These are phyloP conservation scores for Liparis tanakae DNA, from an alignment of 2,797 vertebrate genomes.

Conservation along the genomic window DNA sequence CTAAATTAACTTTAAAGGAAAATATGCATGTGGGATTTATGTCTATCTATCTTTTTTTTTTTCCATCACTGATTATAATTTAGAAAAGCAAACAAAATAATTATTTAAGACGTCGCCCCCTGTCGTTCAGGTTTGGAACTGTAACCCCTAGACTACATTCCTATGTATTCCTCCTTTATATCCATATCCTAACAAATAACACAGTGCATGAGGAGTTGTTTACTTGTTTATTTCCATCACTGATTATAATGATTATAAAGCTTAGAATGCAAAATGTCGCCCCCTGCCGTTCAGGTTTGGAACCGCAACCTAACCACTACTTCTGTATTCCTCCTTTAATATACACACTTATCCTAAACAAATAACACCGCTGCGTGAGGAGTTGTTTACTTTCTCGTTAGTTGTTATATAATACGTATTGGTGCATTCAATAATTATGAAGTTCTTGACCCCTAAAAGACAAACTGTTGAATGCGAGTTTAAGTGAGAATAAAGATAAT, in stretches of 20 bases:
- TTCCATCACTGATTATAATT: background rate
- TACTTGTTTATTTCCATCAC: too few species aligned
- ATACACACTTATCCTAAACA: background rate
- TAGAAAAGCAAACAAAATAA: background rate
- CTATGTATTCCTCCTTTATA: too few species aligned
- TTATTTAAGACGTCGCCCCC: too few species aligned
- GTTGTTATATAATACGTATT: background rate
- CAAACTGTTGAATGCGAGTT: background rate
- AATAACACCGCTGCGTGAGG: background rate
- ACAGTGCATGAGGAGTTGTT: too few species aligned
- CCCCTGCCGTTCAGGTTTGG: slow-evolving; percentile 18
- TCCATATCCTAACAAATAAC: too few species aligned
- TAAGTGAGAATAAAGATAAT: background rate
- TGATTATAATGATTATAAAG: too few species aligned
- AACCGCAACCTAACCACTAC: background rate
- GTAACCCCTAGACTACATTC: too few species aligned
- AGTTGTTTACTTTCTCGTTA: background rate
- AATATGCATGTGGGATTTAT: background rate
- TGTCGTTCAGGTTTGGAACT: too few species aligned
- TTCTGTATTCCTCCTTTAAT: background rate
- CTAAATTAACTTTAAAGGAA: background rate
- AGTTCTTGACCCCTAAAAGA: background rate
- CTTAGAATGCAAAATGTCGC: slow-evolving; percentile 26
- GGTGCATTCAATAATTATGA: background rate
- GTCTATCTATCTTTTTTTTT: background rate